Base-by-base conservation (phyloP, 1,140 invertebrate species). In the Lethocerus indicus region DNA sequence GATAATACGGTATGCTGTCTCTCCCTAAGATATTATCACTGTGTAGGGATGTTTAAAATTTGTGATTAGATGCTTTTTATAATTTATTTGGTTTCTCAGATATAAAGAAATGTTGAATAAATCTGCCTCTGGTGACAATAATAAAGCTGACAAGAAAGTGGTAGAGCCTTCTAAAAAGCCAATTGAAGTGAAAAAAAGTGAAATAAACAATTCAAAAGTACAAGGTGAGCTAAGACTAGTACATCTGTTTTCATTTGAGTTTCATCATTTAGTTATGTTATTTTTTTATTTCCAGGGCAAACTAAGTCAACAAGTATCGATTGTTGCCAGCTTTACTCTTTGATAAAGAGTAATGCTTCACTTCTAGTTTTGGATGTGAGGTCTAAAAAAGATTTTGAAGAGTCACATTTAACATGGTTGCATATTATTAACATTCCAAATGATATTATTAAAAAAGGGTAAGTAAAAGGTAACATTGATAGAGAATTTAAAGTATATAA, bases 341-440 rank as follows among this genome's bases (percentile, higher is more conserved):
- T 24, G 7, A 25, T 45, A 32, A 48, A 41, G 12, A 21, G 46
- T 35, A 45, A 13, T 28, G 47, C 51, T 41, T 42, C 36, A 6
- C 36, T 47, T 20, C 44, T 52, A 23, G 28, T 55, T 7, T 28
- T 55, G 25, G 54, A 55, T 43, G 43, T 43, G 12, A 52, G 54
- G 35, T 43, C 54, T n/a, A 16, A 42, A 14, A 26, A 49, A 12
- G 23, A 53, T 9, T 55, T 55, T 39, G 18, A 46, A 27, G 43
- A 55, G 28, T 50, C 25, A 21, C 51, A 52, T 45, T 28, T 54
- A 1, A 52, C 14, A 35, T 35, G 21, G 13, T 24, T 28, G 21
- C 35, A 52, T 41, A 13, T 52, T 16, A 49, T 54, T 16, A 54
- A 52, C 46, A 51, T 54, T 23, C 53, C 53, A 47, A 47, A 54